These are phyloP conservation scores for Gymnocypris eckloni DNA, from an alignment of 2,797 vertebrate genomes.

Conservation along the genomic window DNA sequence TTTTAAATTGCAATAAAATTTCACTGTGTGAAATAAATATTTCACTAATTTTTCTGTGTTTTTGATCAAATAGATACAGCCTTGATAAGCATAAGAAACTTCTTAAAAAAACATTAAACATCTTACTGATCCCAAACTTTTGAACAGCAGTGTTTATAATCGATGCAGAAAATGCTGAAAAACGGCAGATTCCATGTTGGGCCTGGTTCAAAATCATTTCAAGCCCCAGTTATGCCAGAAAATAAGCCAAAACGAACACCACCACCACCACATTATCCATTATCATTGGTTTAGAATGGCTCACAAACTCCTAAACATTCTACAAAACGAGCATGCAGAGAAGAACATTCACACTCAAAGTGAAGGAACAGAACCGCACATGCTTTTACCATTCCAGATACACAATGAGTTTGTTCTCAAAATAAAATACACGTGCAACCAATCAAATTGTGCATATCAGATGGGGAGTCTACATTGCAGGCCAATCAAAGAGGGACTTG, in stretches of 20 bases:
- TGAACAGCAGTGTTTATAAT: neutral
- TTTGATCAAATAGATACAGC: neutral
- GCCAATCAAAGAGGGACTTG: slow-evolving; percentile 61
- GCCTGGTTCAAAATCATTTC: slow-evolving; percentile 36
- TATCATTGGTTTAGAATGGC: slow-evolving; percentile 1
- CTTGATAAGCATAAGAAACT: neutral
- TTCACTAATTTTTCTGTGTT: neutral
- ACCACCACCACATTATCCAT: slow-evolving; percentile 59
- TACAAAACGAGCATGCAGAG: slow-evolving; percentile 24
- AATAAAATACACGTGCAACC: slow-evolving; percentile 68
- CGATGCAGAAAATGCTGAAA: neutral
- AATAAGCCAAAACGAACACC: slow-evolving; percentile 62
- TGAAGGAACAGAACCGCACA: slow-evolving; percentile 16
- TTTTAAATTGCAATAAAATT: neutral
- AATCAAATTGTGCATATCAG: slow-evolving; percentile 62
- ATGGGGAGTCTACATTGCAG: slow-evolving; percentile 56
- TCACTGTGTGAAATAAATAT: neutral
- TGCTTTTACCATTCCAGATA: too few relatives aligned
- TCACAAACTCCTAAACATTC: neutral
- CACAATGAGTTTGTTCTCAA: too few relatives aligned
- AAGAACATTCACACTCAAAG: slow-evolving; percentile 18
- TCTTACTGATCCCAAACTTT: neutral
- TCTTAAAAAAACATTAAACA: too few relatives aligned
- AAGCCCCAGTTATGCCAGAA: slow-evolving; percentile 66
- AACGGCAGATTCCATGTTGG: neutral